Base-by-base conservation (phyloP, 1,140 invertebrate species). In the Zaprionus ornatus region DNA sequence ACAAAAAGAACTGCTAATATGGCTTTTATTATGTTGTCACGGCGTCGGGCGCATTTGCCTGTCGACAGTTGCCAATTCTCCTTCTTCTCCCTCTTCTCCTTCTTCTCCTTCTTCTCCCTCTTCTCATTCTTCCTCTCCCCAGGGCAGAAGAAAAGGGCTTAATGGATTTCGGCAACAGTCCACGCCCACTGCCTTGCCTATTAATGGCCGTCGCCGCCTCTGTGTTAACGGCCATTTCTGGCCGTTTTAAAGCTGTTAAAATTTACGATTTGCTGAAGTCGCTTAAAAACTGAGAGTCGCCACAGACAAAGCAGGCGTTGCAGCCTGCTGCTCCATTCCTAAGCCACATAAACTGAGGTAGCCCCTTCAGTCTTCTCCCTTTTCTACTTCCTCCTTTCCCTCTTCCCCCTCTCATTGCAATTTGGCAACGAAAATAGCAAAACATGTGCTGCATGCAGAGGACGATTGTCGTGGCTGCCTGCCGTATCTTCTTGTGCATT, bases 11-110 rank as follows among this genome's bases (percentile, higher is more conserved):
- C 76, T 77, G 66, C 70, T 82, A 83, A 87, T 88, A 74, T 61
- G 19, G 54, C 37, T 77, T 87, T 86, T 75, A 86, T 88, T 82
- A 78, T 87, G 73, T 87, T 70, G 60, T 63, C 66, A 32, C 40
- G 59, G 55, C 42, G 57, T 17, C 5, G 27, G 50, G 42, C 21
- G 50, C 35, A 29, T 62, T 69, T 62, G 21, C 59, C 32, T 66
- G 35, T 29, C 4, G 48, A 25, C 45, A 50, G 45, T 50, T 50
- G 45, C 45, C 9, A 21, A 50, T 21, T 50, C 45, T 50, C 19
- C n/a, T 21, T 12, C 15, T 37, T 37, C 13, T 12, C 35, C 35
- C 0, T 15, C 13, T 37, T 12, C 35, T 13, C 3, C n/a, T 42
- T 9, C 12, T 13, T 12, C 35, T 10, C 13, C 12, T 37, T 37